These are phyloP conservation scores for Elephas maximus DNA, from an alignment of 2,113 vertebrate species.

Conservation along the genomic window DNA sequence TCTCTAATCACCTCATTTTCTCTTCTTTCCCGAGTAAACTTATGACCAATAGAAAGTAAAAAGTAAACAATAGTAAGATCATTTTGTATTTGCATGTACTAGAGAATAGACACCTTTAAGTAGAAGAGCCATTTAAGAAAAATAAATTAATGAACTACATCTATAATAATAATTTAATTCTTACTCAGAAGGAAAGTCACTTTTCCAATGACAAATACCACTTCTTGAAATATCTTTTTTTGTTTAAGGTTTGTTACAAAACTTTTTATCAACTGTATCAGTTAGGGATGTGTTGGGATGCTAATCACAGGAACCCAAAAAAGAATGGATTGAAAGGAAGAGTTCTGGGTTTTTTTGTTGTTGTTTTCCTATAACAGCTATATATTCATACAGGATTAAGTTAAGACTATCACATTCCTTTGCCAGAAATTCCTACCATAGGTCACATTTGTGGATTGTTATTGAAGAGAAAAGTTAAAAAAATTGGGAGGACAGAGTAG, in stretches of 20 bases:
- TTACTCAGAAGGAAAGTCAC: neutral
- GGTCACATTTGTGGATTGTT: neutral
- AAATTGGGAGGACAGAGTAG: neutral
- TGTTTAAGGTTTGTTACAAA: constrained; percentile 1
- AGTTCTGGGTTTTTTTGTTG: too few species aligned
- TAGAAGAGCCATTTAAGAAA: neutral
- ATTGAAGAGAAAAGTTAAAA: neutral
- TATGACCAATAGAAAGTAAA: neutral
- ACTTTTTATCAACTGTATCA: neutral
- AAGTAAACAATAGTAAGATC: neutral
- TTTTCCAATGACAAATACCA: neutral
- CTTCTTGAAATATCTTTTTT: neutral
- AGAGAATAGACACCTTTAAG: neutral
- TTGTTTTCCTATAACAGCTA: neutral
- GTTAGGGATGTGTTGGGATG: neutral
- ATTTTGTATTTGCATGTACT: neutral
- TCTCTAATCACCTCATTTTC: neutral
- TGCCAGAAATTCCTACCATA: neutral
- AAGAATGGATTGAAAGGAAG: neutral
- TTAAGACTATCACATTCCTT: neutral
- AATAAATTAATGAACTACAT: neutral
- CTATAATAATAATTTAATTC: neutral
- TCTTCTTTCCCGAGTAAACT: neutral
- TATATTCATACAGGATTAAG: neutral
- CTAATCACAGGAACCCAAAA: neutral